Percentiles rank a stretch among this genome's conserved stretches.
Conservation (phyloP, 2,113 vertebrate species). For the Nycticryphes semicollaris region DNA sequence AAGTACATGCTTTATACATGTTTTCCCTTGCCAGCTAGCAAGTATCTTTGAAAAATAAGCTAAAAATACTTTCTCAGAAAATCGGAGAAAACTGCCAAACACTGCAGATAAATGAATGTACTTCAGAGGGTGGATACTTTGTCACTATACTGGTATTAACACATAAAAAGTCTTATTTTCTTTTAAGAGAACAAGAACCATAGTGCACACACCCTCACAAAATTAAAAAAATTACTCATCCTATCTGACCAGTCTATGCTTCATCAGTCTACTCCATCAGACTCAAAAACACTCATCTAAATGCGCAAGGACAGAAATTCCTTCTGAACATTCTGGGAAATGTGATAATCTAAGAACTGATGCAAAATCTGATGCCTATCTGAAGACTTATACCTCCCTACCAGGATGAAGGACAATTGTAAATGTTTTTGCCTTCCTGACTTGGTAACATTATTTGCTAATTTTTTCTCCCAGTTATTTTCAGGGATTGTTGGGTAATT, state of each 20-base stretch:
- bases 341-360: not conserved
- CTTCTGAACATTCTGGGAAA: not conserved
- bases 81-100: not conserved
- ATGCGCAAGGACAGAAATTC: not conserved
- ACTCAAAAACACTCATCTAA: not conserved
- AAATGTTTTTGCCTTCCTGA: not conserved
- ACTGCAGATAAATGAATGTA: not conserved
- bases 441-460: not conserved
- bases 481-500: not conserved
- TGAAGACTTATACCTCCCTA: not conserved
- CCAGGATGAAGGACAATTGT: not conserved
- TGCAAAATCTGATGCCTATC: not conserved
- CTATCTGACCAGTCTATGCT: not conserved
- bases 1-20: not conserved
- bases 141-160: not conserved
- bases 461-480: not conserved
- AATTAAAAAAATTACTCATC: not conserved
- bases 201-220: not conserved
- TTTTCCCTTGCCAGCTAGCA: not conserved
- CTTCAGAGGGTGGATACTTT: not conserved
- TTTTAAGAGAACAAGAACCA: not conserved
- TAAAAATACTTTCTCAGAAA: not conserved
- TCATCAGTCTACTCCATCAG: not conserved
- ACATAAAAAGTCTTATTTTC: not conserved
- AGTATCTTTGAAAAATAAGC: not conserved